A percentile compares a stretch with the other conserved stretches of the same genome.
phyloP scores from a whole-genome alignment of 2,797 vertebrate species.

The Xerus rutilus region DNA sequence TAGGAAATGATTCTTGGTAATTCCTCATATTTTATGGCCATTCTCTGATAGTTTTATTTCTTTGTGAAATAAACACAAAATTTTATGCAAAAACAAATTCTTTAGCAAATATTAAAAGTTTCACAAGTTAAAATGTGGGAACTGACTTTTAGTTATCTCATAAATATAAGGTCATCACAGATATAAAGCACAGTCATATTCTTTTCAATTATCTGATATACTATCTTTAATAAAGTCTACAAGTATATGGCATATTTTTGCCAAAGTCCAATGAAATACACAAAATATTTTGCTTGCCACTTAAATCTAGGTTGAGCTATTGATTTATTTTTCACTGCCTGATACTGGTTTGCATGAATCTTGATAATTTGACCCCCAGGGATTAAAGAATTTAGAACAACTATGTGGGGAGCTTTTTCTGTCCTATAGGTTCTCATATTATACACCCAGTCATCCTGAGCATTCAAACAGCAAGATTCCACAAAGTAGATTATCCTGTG shows the following conservation, averaged over 20 bases:
- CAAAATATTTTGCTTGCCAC: neutral
- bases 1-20: neutral
- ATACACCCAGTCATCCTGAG: neutral
- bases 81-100: neutral
- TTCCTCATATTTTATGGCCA: neutral
- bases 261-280: neutral
- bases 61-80: neutral
- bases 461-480: neutral
- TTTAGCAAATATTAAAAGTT: neutral
- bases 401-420: no score
- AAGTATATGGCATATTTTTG: neutral
- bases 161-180: neutral
- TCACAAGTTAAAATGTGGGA: neutral
- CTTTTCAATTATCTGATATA: neutral
- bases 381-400: neutral
- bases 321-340: neutral
- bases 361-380: neutral
- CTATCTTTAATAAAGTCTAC: neutral
- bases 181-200: neutral
- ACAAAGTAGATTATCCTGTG: neutral
- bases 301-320: neutral
- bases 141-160: neutral
- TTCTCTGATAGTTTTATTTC: neutral
- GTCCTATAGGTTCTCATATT: fast-evolving
- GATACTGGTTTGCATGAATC: neutral